phyloP scores from a whole-genome alignment of 2,797 vertebrate genomes.

The Masticophis lateralis region DNA sequence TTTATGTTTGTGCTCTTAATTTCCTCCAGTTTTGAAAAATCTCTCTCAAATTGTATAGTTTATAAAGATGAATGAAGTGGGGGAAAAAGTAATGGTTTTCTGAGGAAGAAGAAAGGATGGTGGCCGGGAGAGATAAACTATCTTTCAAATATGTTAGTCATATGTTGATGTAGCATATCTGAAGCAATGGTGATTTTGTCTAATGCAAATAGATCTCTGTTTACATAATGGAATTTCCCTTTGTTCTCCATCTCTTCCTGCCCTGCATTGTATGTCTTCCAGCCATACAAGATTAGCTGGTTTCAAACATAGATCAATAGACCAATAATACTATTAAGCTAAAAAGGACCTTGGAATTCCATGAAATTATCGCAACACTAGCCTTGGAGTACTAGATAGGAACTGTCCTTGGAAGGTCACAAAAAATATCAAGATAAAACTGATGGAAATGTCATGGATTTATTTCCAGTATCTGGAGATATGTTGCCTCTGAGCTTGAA shows the following conservation, averaged over 20 bases:
- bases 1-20: neutral
- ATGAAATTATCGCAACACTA: neutral
- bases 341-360: neutral
- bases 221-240: neutral
- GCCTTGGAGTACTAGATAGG: neutral
- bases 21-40: neutral
- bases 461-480: neutral
- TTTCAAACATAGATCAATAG: neutral
- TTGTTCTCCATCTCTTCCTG: neutral
- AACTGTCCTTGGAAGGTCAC: neutral
- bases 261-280: neutral
- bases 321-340: neutral
- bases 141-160: neutral
- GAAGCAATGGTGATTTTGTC: neutral
- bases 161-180: neutral
- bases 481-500: neutral
- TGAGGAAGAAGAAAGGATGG: neutral
- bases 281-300: neutral
- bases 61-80: neutral
- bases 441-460: neutral
- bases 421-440: neutral
- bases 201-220: neutral
- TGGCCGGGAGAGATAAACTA: neutral
- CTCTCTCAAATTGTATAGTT: neutral
- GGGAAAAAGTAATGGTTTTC: neutral